A percentile compares a stretch with the other conserved stretches of the same genome.
Conservation (phyloP, 2,797 vertebrate species). For the Tiaroga cobitis region DNA sequence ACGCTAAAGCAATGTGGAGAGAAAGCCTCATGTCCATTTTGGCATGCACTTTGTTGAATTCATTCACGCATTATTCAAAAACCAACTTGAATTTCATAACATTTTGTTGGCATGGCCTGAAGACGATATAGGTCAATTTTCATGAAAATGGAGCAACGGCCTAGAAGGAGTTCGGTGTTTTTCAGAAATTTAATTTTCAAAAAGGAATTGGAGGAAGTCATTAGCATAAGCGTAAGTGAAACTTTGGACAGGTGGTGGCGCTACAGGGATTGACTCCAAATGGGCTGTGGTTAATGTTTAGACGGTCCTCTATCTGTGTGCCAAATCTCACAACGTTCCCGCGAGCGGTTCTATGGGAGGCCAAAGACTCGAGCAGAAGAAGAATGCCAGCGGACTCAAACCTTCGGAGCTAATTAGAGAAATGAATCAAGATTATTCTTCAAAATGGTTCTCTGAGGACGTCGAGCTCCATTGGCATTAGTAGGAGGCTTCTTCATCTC, state of each 20-base stretch:
- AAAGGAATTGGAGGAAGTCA: neutral
- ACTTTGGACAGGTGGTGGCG: neutral
- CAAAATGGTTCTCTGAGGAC: no score
- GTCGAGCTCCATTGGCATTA: no score
- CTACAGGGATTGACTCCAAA: neutral
- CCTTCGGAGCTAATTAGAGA: neutral
- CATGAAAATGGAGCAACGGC: neutral
- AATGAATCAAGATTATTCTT: no score
- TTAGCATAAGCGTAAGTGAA: neutral
- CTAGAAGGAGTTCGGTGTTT: neutral
- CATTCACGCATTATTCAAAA: no score
- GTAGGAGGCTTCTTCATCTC: no score
- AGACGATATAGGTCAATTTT: neutral
- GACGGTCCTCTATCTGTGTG: neutral
- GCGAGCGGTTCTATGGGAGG: rapidly evolving
- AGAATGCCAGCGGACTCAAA: neutral
- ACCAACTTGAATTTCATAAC: neutral
- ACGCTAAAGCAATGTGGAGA: no score
- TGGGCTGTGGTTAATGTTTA: neutral
- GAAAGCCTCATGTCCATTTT: no score
- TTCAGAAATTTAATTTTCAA: no score
- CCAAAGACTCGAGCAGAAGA: neutral
- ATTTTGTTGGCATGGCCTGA: neutral
- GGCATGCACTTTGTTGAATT: no score
- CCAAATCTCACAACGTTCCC: neutral